phyloP scores from a whole-genome alignment of 1,140 invertebrate species.

The Mamestra configurata region DNA sequence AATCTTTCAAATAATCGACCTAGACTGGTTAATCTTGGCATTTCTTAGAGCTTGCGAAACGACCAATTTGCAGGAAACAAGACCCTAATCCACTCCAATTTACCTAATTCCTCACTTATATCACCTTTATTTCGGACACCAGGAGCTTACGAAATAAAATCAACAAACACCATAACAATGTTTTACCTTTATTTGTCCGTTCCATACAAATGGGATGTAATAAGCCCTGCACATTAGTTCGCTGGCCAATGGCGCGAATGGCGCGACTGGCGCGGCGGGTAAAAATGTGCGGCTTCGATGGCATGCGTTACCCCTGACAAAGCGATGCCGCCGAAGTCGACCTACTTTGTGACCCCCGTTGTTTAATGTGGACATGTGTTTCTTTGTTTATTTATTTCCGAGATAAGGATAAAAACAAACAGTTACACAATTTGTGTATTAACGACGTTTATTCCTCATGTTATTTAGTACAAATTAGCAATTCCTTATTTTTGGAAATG shows the following conservation, averaged over 20 bases:
- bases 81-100: background rate
- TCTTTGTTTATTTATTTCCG: constrained; percentile 1
- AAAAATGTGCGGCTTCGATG: constrained; percentile 21
- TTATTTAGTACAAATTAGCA: too few species aligned
- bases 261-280: constrained; percentile 17
- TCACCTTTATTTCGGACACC: background rate
- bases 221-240: constrained; percentile 20
- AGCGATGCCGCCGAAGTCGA: background rate
- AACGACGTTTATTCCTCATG: too few species aligned
- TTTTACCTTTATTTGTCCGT: constrained; percentile 23
- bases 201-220: constrained; percentile 26
- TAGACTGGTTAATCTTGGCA: too few species aligned
- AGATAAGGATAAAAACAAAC: background rate
- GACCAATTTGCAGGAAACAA: background rate
- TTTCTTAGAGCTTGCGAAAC: too few species aligned
- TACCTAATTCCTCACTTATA: background rate
- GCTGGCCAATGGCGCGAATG: background rate
- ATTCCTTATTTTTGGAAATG: too few species aligned
- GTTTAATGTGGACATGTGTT: background rate
- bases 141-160: background rate
- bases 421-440: too few species aligned
- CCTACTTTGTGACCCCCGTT: constrained; percentile 3
- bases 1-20: too few species aligned
- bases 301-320: background rate
- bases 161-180: background rate